Conservation (phyloP, 1,140 invertebrate species). For the Pseudomyrmex dendroicus region DNA sequence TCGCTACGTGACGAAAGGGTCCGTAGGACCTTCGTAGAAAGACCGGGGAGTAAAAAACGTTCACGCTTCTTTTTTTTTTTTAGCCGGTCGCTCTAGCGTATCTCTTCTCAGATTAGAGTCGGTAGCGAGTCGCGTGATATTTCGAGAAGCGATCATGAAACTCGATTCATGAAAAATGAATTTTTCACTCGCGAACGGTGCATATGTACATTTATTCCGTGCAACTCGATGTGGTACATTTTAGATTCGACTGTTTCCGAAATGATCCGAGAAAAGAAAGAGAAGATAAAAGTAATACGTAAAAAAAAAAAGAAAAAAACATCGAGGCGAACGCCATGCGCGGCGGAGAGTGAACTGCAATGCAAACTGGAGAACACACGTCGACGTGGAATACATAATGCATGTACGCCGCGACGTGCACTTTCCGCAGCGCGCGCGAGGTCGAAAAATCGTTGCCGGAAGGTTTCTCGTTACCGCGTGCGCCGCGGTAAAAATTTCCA, state of each 20-base stretch:
- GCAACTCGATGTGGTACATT: neutral
- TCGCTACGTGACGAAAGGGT: conserved; percentile 46
- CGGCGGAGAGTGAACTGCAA: conserved; percentile 4
- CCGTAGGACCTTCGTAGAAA: conserved; percentile 47
- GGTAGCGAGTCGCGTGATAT: neutral
- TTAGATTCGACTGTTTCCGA: conserved; percentile 9
- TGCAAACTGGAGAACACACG: conserved; percentile 27
- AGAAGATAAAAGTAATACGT: neutral
- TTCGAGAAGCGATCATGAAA: neutral
- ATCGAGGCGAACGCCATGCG: neutral
- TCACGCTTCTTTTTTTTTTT: conserved; percentile 7
- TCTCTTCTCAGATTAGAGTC: conserved; percentile 2
- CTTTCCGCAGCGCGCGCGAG: conserved; percentile 6
- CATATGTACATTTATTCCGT: conserved; percentile 15
- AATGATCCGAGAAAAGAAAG: neutral
- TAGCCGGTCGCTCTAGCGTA: neutral
- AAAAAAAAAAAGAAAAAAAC: conserved; percentile 29
- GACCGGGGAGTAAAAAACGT: conserved; percentile 17
- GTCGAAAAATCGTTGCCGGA: conserved; percentile 54
- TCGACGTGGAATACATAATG: conserved; percentile 41
- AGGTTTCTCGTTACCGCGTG: conserved; percentile 53
- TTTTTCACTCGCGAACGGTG: conserved; percentile 4
- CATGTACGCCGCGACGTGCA: conserved; percentile 8
- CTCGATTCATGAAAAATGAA: conserved; percentile 1
- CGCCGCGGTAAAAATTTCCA: conserved; percentile 41